A percentile compares a stretch with the other conserved stretches of the same genome.
Conservation (phyloP, 2,888 invertebrate genomes). For the Drosophila longiperda region DNA sequence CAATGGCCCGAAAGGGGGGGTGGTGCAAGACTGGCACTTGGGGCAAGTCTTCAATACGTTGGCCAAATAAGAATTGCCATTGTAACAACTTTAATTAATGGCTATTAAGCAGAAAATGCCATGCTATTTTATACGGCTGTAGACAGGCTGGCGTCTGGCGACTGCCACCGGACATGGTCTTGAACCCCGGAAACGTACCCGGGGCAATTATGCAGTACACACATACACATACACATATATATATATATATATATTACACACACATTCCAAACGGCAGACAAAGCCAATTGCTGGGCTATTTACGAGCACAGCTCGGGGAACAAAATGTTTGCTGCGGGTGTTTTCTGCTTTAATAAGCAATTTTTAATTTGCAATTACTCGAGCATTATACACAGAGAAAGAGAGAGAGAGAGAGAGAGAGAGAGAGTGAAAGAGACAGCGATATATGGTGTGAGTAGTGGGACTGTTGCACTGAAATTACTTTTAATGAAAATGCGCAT, state of each 20-base stretch:
- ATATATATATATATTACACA: background rate
- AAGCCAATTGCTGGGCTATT: constrained; percentile 61
- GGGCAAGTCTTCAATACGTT: constrained; percentile 26
- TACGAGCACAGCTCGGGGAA: constrained; percentile 38
- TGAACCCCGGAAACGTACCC: constrained; percentile 32
- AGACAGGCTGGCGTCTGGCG: constrained; percentile 52
- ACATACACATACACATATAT: background rate
- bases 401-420: background rate
- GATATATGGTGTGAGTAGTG: background rate
- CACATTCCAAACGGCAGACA: constrained; percentile 17
- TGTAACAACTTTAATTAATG: constrained; percentile 76
- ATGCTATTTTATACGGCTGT: constrained; percentile 56
- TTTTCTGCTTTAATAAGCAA: constrained; percentile 78
- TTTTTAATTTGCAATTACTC: constrained; percentile 80
- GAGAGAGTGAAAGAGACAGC: background rate
- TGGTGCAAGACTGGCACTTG: background rate
- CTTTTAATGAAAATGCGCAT: constrained; percentile 73
- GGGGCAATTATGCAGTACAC: constrained; percentile 38
- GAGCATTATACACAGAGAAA: constrained; percentile 41
- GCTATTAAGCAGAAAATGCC: constrained; percentile 65
- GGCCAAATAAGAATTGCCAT: constrained; percentile 71
- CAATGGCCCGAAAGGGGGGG: constrained; percentile 7
- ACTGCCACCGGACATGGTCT: constrained; percentile 20
- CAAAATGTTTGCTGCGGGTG: constrained; percentile 35
- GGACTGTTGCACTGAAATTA: constrained; percentile 52